Base-by-base conservation (phyloP, 1,140 invertebrate species). In the Pseudomyrmex dendroicus region DNA sequence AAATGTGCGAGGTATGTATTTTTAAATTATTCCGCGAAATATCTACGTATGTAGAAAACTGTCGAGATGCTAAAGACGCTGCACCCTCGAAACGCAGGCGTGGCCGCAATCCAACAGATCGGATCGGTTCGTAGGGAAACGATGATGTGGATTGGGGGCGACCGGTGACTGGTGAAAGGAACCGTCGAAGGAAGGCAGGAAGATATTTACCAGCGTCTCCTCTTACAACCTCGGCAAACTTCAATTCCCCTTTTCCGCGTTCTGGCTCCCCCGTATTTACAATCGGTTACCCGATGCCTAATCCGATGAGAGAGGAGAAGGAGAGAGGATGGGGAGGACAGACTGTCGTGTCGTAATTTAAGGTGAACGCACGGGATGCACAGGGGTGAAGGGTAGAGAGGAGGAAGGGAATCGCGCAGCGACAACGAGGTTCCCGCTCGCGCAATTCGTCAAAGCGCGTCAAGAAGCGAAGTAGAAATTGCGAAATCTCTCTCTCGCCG, bases 201-300 rank as follows among this genome's bases (percentile, higher is more conserved):
- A 89, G 88, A 89, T 89, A 89, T 90, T 90, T 89, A 86, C 87
- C 87, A 83, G 89, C 87, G 80, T 88, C 85, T 90, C 84, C 89
- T 86, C 87, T 89, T 90, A 87, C 89, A 89, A 85, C 85, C 84
- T 91, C 67, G 83, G 86, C 76, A 91, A 91, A 90, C 90, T 90
- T 90, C 84, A 85, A 89, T 88, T 90, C 86, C 83, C 82, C 83
- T 82, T 84, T 88, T 88, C 85, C 74, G 61, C 83, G 70, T 89
- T 72, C 89, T 83, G 83, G 68, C 82, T 63, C 64, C 59, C 64
- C 63, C 70, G 85, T 91, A 86, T 91, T 91, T 90, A 89, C 89
- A 90, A 91, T 88, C 83, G 87, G 87, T 90, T 91, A 90, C 86
- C 87, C 74, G 87, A 90, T 90, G 87, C 89, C 82, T 89, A 90